A percentile compares a stretch with the other conserved stretches of the same genome.
These are phyloP conservation scores for Sebastes vulpes DNA, from an alignment of 2,797 vertebrate genomes.

Conservation along the genomic window DNA sequence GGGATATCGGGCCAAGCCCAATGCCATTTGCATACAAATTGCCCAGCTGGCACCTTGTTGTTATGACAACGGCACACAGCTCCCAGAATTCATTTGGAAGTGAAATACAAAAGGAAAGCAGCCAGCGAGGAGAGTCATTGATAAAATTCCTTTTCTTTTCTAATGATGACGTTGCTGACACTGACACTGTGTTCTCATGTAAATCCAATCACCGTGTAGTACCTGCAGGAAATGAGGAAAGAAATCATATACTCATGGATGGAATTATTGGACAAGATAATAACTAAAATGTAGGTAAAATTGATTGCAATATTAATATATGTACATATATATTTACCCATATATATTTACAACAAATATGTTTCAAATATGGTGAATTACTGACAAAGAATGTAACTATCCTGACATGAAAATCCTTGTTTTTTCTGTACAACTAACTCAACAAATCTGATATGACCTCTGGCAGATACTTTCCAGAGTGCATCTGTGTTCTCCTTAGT, in stretches of 20 bases:
- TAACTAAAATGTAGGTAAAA: neutral
- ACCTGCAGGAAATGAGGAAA: constrained; percentile 15
- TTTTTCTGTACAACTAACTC: neutral
- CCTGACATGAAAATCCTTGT: neutral
- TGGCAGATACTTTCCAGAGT: constrained; percentile 1
- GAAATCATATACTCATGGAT: neutral
- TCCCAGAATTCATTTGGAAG: constrained; percentile 82
- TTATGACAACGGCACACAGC: constrained; percentile 87
- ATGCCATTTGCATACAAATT: constrained; percentile 89
- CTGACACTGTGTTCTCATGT: constrained; percentile 15
- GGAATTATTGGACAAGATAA: neutral
- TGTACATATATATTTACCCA: neutral
- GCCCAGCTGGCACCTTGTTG: constrained; percentile 89
- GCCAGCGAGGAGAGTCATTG: constrained; percentile 61
- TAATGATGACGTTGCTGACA: constrained; percentile 38
- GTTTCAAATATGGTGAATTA: neutral
- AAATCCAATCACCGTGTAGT: constrained; percentile 19
- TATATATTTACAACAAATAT: too few species aligned
- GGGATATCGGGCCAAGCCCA: constrained; percentile 80
- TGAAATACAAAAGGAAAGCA: constrained; percentile 77
- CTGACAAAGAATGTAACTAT: neutral
- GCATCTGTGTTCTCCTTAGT: constrained; percentile 1
- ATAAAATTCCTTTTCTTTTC: constrained; percentile 54
- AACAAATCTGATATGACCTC: neutral
- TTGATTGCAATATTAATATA: neutral